Evolutionary conservation across 2,797 vertebrate species (phyloP).

Genomic region (Antennarius maculatus): DNA sequence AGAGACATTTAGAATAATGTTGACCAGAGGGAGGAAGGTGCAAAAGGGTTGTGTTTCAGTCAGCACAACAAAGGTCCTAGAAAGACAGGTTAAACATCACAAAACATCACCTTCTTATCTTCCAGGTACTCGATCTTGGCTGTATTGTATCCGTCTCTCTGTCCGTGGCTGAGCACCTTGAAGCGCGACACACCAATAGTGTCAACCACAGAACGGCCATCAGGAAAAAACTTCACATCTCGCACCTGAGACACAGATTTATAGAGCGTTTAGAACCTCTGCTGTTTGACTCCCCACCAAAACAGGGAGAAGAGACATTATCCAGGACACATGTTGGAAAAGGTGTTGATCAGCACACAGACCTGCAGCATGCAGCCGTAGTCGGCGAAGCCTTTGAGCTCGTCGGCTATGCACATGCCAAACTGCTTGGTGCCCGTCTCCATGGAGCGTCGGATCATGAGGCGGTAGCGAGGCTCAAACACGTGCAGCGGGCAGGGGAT

Average conservation of each 20-base stretch:
- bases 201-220: conserved; percentile 91
- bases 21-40: too few species aligned
- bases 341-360: neutral
- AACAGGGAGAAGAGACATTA: neutral
- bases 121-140: conserved; percentile 93
- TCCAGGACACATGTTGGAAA: neutral
- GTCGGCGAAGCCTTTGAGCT: conserved; percentile 91
- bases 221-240: conserved; percentile 92
- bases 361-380: conserved; percentile 92
- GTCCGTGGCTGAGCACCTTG: conserved; percentile 89
- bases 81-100: neutral
- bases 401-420: conserved; percentile 94
- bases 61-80: neutral
- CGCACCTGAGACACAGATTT: conserved; percentile 75
- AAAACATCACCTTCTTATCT: conserved; percentile 86
- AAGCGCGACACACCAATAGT: conserved; percentile 90
- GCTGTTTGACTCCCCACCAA: neutral
- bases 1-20: neutral
- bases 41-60: neutral
- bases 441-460: conserved; percentile 96
- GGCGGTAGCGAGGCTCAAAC: conserved; percentile 91
- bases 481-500: conserved; percentile 93
- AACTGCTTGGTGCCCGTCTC: conserved; percentile 94
- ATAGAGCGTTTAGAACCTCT: neutral
- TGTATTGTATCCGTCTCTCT: conserved; percentile 92